Conservation (phyloP, 1,140 invertebrate species). For the Sogatella furcifera region DNA sequence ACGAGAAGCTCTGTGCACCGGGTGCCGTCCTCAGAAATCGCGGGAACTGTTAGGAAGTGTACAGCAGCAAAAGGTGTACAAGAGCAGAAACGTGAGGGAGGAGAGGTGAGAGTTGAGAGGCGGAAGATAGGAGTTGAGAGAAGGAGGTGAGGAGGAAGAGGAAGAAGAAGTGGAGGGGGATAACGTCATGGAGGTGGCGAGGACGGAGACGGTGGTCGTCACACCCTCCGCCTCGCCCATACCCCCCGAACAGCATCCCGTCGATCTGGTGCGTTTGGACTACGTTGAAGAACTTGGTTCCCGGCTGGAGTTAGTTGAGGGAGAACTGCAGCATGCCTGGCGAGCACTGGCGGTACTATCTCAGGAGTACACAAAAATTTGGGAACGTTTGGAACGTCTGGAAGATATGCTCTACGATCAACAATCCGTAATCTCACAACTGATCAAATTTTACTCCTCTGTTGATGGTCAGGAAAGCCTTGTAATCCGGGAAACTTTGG, state of each 20-base stretch:
- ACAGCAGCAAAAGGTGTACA: background rate
- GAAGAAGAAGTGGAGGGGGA: constrained; percentile 3
- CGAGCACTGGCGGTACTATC: constrained; percentile 78
- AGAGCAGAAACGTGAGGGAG: too few species aligned
- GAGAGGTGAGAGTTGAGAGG: background rate
- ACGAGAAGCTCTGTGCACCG: background rate
- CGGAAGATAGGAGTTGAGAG: background rate
- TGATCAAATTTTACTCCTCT: constrained; percentile 64
- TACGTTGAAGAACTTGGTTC: constrained; percentile 83
- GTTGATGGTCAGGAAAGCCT: constrained; percentile 29
- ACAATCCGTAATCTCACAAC: constrained; percentile 79
- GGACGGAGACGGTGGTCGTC: constrained; percentile 7
- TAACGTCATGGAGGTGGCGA: constrained; percentile 10
- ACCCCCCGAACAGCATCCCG: constrained; percentile 12
- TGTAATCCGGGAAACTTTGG: constrained; percentile 30
- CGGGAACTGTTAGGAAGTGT: background rate
- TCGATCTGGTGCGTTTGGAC: constrained; percentile 50
- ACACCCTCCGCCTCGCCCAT: constrained; percentile 13
- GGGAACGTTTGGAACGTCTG: constrained; percentile 83
- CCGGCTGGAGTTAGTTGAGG: constrained; percentile 73
- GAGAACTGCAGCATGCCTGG: constrained; percentile 85
- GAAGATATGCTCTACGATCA: constrained; percentile 81
- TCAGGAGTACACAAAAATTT: constrained; percentile 88
- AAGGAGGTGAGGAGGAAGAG: background rate
- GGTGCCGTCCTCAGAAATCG: background rate